Base-by-base conservation (phyloP, 2,888 invertebrate species). In the Sesia apiformis region DNA sequence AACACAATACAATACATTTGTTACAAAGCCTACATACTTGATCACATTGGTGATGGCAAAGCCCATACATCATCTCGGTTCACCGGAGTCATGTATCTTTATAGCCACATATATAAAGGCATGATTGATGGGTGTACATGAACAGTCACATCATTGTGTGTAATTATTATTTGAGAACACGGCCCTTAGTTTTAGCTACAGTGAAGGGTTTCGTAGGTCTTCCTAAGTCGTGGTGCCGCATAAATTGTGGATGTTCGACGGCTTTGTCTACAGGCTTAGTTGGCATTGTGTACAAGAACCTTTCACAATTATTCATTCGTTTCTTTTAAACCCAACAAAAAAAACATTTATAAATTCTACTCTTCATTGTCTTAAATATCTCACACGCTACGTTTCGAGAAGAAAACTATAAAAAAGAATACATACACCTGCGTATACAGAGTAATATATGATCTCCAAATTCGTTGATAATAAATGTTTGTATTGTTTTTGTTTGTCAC, bases 21-120 rank as follows among this genome's bases (percentile, higher is more conserved):
- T 43, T 43, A 43, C 8, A 7, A 43, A 43, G 43, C 43, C 43
- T 46, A 46, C 46, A 5, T 23, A 46, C 23, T 46, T 46, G 46
- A 6, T 46, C 8, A 4, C 8, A n/a, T 46, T 46, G 46, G 46
- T 7, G 41, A 52, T 60, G 52, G 52, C 58, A 55, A 55, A 60
- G 60, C 63, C 62, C 70, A 68, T 73, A 69, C 63, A 72, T 74
- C 74, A 72, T 71, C 66, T 63, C 62, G 63, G 60, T 62, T 61
- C 58, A 64, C 69, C 52, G 53, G 53, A 46, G 7, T 8, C 3
- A n/a, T 46, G 46, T 42, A 42, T 46, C n/a, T 46, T 8, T 7
- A 46, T 23, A 23, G 8, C 4, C n/a, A 46, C 23, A 46, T 46
- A 23, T 46, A 46, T 4, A 46, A n/a, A 46, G 38, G 50, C 55